phyloP scores from a whole-genome alignment of 2,888 invertebrate genomes.

The Rhamphomyia laevipes region DNA sequence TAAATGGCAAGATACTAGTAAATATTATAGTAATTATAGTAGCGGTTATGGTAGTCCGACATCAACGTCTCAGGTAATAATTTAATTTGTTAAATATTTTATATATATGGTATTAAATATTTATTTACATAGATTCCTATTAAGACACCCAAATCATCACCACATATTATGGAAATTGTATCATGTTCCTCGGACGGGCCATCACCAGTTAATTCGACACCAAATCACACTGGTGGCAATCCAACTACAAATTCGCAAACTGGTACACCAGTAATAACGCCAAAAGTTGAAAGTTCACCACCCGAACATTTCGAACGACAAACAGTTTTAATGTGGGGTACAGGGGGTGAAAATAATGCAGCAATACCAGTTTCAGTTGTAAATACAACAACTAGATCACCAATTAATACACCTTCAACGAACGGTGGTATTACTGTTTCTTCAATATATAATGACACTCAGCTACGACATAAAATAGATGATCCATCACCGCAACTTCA shows the following conservation, averaged over 20 bases:
- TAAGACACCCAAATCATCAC: conserved; percentile 38
- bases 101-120: neutral
- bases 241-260: conserved; percentile 2
- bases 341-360: conserved; percentile 28
- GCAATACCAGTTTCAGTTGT: conserved; percentile 15
- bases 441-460: conserved; percentile 16
- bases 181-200: conserved; percentile 38
- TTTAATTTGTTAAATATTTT: no score
- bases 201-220: conserved; percentile 26
- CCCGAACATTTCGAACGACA: conserved; percentile 49
- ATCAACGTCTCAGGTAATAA: conserved; percentile 32
- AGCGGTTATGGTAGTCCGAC: conserved; percentile 37
- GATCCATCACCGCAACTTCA: conserved; percentile 8
- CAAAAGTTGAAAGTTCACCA: conserved; percentile 32
- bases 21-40: conserved; percentile 42
- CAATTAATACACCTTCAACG: conserved; percentile 32
- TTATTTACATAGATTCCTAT: conserved; percentile 25
- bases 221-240: conserved; percentile 7
- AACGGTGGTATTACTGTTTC: conserved; percentile 26
- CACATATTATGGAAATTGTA: conserved; percentile 37
- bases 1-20: conserved; percentile 38
- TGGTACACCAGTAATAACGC: conserved; percentile 19
- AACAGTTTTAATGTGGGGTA: conserved; percentile 90
- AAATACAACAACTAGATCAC: conserved; percentile 30
- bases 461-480: conserved; percentile 10